Evolutionary conservation across 1,140 invertebrate species (phyloP).

Genomic region (Adoxophyes honmai): DNA sequence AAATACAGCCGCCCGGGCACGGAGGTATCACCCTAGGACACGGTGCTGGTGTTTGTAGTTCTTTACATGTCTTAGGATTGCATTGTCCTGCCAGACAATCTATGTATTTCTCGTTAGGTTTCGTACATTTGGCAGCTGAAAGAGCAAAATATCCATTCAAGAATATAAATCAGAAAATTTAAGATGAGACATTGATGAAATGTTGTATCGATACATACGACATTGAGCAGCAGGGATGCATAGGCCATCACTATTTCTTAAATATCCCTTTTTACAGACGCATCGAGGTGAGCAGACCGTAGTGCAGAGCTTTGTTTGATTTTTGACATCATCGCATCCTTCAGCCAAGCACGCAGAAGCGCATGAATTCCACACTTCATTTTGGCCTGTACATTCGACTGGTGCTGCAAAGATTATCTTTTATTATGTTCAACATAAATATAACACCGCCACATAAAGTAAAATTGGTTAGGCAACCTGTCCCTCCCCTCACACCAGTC

Average conservation of each 20-base stretch:
- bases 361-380: conserved; percentile 7
- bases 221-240: conserved; percentile 6
- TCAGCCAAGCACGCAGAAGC: conserved; percentile 9
- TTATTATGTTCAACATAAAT: too few relatives aligned
- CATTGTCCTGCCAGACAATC: not conserved
- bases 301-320: not conserved
- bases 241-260: not conserved
- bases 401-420: not conserved
- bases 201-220: not conserved
- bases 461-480: too few relatives aligned
- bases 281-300: conserved; percentile 8
- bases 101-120: not conserved
- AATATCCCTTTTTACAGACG: conserved; percentile 11
- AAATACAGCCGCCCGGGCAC: conserved; percentile 1
- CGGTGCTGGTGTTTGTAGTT: not conserved
- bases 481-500: too few relatives aligned
- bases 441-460: too few relatives aligned
- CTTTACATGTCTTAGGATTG: not conserved
- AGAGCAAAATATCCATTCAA: too few relatives aligned
- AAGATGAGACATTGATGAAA: too few relatives aligned
- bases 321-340: not conserved
- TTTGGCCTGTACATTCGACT: not conserved
- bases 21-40: not conserved
- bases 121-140: not conserved
- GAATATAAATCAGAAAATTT: too few relatives aligned